Conservation (phyloP, 92 coral and sea anemone species). For the Meandrina meandrites region DNA sequence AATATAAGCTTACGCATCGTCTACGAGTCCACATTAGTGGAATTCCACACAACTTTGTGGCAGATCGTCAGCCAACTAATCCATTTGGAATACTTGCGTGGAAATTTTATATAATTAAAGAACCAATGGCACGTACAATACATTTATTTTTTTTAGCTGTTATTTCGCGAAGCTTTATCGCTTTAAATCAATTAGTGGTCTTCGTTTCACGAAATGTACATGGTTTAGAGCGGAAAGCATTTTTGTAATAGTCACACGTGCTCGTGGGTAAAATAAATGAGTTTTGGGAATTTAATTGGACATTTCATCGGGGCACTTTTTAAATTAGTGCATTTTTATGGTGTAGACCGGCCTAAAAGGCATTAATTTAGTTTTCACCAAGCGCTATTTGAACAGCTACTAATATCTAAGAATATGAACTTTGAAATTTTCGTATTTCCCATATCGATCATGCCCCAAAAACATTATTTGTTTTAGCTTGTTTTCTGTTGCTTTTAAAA, state of each 20-base stretch:
- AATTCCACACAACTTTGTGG: slow-evolving; percentile 6
- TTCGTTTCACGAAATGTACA: background rate
- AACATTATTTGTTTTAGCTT: background rate
- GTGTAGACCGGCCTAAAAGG: background rate
- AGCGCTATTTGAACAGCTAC: too few species aligned
- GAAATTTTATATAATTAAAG: background rate
- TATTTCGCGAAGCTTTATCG: slow-evolving; percentile 9
- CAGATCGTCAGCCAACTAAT: background rate
- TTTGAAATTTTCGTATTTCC: background rate
- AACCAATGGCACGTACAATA: background rate
- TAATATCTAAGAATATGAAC: background rate
- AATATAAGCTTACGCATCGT: background rate
- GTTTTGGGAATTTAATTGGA: background rate
- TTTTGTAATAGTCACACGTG: slow-evolving; percentile 41
- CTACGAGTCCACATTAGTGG: background rate
- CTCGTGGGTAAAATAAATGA: slow-evolving; percentile 4
- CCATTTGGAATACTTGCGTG: background rate
- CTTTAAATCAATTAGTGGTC: slow-evolving; percentile 25
- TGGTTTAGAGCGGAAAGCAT: slow-evolving; percentile 27
- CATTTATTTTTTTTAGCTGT: background rate
- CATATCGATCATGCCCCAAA: slow-evolving; percentile 4
- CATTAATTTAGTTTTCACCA: background rate
- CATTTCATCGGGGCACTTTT: background rate
- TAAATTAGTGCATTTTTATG: background rate
- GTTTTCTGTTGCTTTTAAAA: background rate